Evolutionary conservation across 2,113 vertebrate species (phyloP), one percentile per base, ranked within the genome.

Genomic region (Candoia aspera): DNA sequence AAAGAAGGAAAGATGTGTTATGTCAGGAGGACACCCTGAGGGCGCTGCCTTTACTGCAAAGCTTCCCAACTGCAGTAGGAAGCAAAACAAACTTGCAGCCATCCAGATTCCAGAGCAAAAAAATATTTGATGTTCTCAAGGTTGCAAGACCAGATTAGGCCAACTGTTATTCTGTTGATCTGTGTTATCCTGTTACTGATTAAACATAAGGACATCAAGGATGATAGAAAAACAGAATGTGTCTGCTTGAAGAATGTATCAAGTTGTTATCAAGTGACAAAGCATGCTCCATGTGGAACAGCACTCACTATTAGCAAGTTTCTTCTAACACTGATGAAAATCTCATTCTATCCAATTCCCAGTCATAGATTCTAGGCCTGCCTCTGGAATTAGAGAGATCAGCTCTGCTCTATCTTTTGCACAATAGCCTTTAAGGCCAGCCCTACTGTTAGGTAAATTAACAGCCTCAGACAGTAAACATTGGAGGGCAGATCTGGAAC

Each of bases 21-120:
- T 93, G 86, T 89, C 92, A 93, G 86, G 57, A 62, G 88, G 92
- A 87, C 89, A 93, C 92, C 89, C 89, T 84, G 64, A 93, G 89
- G 89, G 68, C 68, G 0, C 37, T 86, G 87, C 23, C 68, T 68
- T 88, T 84, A 89, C 84, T 93, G 87, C 90, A 93, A 49, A 91
- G 49, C 54, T 26, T 91, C 86, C 42, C 53, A 60, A 84, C 11
- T 8, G 26, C 60, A 57, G 33, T 68, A 64, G 15, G 89, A 42
- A 84, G 33, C 62, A 90, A 90, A 91, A 84, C 15, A 93, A 88
- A 86, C 62, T 79, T 10, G 24, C 21, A 57, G 73, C 33, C 19
- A 33, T 26, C 57, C 46, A 88, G 23, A 88, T 12, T 79, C 13
- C 1, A 42, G 0, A 42, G 46, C 46, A 29, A 29, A 54, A 86